Base-by-base conservation (phyloP, 2,797 vertebrate species). In the Alcedo atthis region DNA sequence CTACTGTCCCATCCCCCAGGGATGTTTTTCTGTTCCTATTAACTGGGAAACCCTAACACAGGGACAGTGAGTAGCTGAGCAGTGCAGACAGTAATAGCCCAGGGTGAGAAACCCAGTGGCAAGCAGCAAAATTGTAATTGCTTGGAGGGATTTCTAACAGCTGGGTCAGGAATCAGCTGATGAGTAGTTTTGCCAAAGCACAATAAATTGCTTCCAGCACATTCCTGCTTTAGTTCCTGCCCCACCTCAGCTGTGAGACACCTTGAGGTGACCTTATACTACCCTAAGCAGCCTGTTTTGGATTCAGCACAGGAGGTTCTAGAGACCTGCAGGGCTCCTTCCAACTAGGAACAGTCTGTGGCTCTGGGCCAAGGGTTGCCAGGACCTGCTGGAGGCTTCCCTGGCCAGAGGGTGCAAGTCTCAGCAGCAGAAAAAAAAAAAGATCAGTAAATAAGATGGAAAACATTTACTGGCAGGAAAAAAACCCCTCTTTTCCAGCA, bases 101-200 rank as follows among this genome's bases (percentile, higher is more conserved):
- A 25, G 24, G 46, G 66, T 87, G 80, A 88, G 55, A 90, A 92
- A 66, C 62, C 30, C 76, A 26, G 63, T 76, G 70, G 33, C 77
- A 90, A 83, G 63, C 55, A 92, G 74, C 55, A 86, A 88, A 85
- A 55, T 35, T 66, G 5, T 24, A 86, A 66, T 83, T 88, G 48
- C 74, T 69, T 33, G 55, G 62, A 88, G 81, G 32, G 43, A 17
- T 90, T 93, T 76, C 35, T 88, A 91, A 90, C 83, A 94, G 64
- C 85, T 93, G 63, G n/a, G 69, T 79, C 0, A 0, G 71, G 74
- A 87, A 85, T 83, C 85, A 91, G 85, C 69, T 91, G 90, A 83
- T 76, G 51, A 6, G 4, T 40, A 30, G 33, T 54, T 92, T 85
- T 95, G 85, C 83, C 82, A 91, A 85, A 85, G 58, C 49, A 79